Conservation (phyloP, 2,113 vertebrate genomes). For the Poecile atricapillus region DNA sequence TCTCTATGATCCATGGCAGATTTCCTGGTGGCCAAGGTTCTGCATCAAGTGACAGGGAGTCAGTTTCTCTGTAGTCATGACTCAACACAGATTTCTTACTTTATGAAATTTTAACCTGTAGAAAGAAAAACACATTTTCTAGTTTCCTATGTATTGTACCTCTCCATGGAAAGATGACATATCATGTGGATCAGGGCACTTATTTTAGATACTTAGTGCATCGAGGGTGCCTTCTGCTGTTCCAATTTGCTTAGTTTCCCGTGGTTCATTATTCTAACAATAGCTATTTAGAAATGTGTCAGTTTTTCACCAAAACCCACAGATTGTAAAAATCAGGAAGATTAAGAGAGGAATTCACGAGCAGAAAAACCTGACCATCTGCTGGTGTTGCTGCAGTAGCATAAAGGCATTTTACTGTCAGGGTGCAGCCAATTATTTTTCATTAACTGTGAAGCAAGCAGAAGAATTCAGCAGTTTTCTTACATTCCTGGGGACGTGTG, state of each 20-base stretch:
- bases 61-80: slow-evolving; percentile 39
- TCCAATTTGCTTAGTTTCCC: slow-evolving; percentile 27
- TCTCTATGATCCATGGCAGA: slow-evolving; percentile 41
- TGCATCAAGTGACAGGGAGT: slow-evolving; percentile 38
- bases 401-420: not conserved
- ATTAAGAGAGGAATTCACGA: not conserved
- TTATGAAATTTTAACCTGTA: slow-evolving; percentile 50
- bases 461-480: slow-evolving; percentile 18
- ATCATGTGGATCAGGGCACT: slow-evolving; percentile 11
- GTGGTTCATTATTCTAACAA: slow-evolving; percentile 19
- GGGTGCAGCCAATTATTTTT: not conserved
- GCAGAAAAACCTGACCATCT: slow-evolving; percentile 19
- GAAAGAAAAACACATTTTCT: slow-evolving; percentile 25
- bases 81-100: slow-evolving; percentile 52
- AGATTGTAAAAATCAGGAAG: slow-evolving; percentile 9
- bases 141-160: slow-evolving; percentile 55
- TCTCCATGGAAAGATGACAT: slow-evolving; percentile 24
- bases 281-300: not conserved
- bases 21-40: slow-evolving; percentile 27
- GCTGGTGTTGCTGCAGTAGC: not conserved
- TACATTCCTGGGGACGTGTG: not conserved
- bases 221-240: not conserved
- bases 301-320: not conserved
- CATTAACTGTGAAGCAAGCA: not conserved
- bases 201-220: slow-evolving; percentile 15